Evolutionary conservation across 1,140 invertebrate genomes (phyloP), one percentile per base, ranked within the genome.

Genomic region (Asbolus verrucosus): DNA sequence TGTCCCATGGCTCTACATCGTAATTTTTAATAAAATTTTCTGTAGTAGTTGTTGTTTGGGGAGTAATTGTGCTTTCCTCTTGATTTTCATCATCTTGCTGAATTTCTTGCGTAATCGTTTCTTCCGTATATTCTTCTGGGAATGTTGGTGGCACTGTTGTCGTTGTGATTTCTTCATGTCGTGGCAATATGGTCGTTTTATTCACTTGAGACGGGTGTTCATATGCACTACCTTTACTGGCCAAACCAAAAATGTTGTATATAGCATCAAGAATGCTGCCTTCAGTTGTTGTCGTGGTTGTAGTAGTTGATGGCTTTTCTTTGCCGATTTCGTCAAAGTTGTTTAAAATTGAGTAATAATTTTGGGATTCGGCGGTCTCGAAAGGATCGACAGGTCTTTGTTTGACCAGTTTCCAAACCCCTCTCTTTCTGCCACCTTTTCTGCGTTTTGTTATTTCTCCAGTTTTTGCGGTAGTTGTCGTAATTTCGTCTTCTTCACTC

Each of bases 311-410:
- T 19, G 50, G 19, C 38, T 38, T 13, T 36, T 39, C 61, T 63
- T 75, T 76, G 18, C 50, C 21, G 36, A 74, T 72, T 11, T 69
- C 30, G 19, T 70, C 67, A 41, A 77, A 75, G 8, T 19, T 41
- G 61, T 78, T 77, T 21, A 78, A 46, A 2, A 78, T 72, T 11
- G 63, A 71, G 62, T 73, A 43, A 59, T 83, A 73, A 59, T 83
- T 82, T 71, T 91, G 89, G 0, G 89, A 90, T 77, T 91, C 90
- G 0, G 89, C 89, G 11, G 85, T 85, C 75, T 90, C 89, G 14
- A 91, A 86, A 18, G 84, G 83, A 78, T 91, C 89, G 1, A 84
- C 79, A 1, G 86, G 85, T 61, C 84, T 79, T 9, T 88, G 84
- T 72, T 85, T 85, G 1, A 89, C 84, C 71, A 87, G 84, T 73